These are phyloP conservation scores for Philaenus spumarius DNA, from an alignment of 1,140 invertebrate species.

Conservation along the genomic window DNA sequence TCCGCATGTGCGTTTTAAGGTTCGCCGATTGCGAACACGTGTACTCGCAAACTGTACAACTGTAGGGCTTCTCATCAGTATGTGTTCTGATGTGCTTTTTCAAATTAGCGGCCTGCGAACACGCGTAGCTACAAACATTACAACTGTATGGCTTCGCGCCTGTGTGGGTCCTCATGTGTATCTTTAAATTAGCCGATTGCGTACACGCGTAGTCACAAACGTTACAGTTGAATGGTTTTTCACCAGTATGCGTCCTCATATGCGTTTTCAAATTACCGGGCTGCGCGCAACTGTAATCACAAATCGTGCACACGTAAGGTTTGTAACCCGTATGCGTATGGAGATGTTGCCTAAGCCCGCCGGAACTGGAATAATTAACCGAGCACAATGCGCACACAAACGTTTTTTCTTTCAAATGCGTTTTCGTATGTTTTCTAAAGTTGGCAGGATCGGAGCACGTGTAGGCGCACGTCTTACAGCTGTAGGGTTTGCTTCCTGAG, in stretches of 20 bases:
- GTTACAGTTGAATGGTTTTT: constrained; percentile 56
- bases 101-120: background rate
- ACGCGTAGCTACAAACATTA: constrained; percentile 29
- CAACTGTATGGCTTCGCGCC: constrained; percentile 35
- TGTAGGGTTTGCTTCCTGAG: no score
- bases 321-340: constrained; percentile 41
- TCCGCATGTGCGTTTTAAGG: background rate
- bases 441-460: constrained; percentile 13
- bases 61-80: background rate
- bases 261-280: constrained; percentile 61
- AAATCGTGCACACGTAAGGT: constrained; percentile 55
- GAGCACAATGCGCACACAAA: constrained; percentile 40
- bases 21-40: background rate
- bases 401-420: constrained; percentile 42
- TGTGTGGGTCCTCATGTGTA: constrained; percentile 45
- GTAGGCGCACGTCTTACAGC: no score
- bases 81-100: background rate
- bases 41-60: background rate
- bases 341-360: constrained; percentile 48
- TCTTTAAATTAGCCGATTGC: constrained; percentile 62
- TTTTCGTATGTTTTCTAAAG: constrained; percentile 42
- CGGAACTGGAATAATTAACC: constrained; percentile 36
- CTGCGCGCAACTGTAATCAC: constrained; percentile 60
- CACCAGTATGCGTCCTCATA: constrained; percentile 59
- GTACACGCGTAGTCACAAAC: constrained; percentile 61